phyloP scores from a whole-genome alignment of 2,113 vertebrate genomes.

The Albula goreensis region DNA sequence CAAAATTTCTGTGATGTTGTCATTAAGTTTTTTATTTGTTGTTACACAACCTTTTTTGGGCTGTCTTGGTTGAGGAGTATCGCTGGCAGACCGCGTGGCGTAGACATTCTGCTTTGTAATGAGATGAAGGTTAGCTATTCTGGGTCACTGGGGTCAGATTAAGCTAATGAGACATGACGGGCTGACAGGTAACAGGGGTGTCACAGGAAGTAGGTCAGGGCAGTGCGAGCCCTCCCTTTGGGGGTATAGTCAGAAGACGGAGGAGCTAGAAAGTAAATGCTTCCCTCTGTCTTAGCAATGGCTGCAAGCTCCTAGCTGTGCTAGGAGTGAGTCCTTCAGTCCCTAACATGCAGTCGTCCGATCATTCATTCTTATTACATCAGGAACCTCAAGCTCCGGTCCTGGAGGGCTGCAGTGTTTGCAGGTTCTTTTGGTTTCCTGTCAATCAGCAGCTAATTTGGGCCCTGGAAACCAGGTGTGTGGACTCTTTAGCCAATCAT shows the following conservation, averaged over 20 bases:
- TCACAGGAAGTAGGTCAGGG: conserved; percentile 1
- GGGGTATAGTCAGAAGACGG: background rate
- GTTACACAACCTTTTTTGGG: background rate
- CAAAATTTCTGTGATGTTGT: background rate
- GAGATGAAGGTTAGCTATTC: conserved; percentile 45
- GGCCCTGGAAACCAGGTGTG: too few relatives aligned
- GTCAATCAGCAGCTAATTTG: too few relatives aligned
- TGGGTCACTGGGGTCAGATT: conserved; percentile 41
- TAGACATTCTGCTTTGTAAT: conserved; percentile 28
- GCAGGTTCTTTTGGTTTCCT: too few relatives aligned
- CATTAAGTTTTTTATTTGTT: background rate
- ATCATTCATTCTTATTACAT: too few relatives aligned
- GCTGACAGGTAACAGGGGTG: conserved; percentile 36
- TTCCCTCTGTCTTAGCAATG: background rate
- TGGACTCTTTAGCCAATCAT: too few relatives aligned
- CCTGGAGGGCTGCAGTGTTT: too few relatives aligned
- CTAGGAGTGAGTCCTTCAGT: background rate
- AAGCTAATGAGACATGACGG: conserved; percentile 57
- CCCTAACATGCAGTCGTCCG: background rate
- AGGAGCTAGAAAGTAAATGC: background rate
- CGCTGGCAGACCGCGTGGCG: background rate
- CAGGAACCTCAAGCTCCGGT: too few relatives aligned
- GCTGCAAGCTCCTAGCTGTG: background rate
- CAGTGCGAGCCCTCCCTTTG: background rate
- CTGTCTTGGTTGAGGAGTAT: background rate